Conservation (phyloP, 2,797 vertebrate species). For the Sarcophilus harrisii region DNA sequence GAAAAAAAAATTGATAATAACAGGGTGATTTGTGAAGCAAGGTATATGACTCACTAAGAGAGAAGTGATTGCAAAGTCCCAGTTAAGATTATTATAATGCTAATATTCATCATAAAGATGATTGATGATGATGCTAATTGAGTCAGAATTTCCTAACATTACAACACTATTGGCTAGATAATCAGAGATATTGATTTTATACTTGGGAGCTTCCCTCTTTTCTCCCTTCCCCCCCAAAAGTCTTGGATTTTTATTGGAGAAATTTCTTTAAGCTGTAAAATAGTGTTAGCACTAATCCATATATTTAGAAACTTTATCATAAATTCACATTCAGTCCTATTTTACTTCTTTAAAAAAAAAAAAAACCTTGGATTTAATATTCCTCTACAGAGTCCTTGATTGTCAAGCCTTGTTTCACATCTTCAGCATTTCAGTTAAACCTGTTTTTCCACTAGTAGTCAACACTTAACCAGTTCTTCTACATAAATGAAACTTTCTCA, state of each 20-base stretch:
- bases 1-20: constrained; percentile 54
- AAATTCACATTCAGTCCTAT: not conserved
- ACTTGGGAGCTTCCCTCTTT: not conserved
- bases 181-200: not conserved
- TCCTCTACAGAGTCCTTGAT: not conserved
- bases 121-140: constrained; percentile 33
- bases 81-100: not conserved
- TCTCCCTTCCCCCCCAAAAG: not conserved
- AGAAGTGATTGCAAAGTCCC: constrained; percentile 1
- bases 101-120: constrained; percentile 21
- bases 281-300: not conserved
- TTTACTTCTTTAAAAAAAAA: not conserved
- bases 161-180: not conserved
- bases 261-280: constrained; percentile 5
- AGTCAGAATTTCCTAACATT: constrained; percentile 44
- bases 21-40: constrained; percentile 43
- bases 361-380: not conserved
- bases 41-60: constrained; percentile 65
- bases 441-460: constrained; percentile 56
- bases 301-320: not conserved
- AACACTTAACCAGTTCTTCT: constrained; percentile 44
- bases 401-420: constrained; percentile 13
- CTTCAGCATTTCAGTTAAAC: constrained; percentile 27
- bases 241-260: not conserved
- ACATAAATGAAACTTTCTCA: constrained; percentile 15